A percentile compares a stretch with the other conserved stretches of the same genome.
These are phyloP conservation scores for Strigamia maritima DNA, from an alignment of 2,888 invertebrate species.

Conservation along the genomic window DNA sequence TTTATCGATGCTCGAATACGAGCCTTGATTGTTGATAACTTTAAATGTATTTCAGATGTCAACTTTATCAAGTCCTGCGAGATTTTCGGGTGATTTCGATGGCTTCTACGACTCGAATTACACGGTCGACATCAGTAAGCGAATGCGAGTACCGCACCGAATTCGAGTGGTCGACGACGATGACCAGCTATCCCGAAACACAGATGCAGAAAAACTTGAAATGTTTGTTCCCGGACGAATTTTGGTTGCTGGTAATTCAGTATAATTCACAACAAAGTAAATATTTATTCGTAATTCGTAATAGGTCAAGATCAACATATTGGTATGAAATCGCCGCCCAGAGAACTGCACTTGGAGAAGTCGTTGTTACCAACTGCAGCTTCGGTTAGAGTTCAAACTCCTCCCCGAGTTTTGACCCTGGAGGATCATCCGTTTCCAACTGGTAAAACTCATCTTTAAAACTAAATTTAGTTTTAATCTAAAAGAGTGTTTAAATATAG, in stretches of 20 bases:
- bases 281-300: conserved; percentile 40
- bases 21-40: neutral
- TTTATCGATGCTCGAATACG: neutral
- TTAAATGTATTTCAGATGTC: conserved; percentile 36
- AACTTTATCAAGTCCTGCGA: conserved; percentile 46
- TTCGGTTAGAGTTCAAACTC: conserved; percentile 71
- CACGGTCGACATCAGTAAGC: conserved; percentile 72
- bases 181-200: conserved; percentile 43
- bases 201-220: conserved; percentile 61
- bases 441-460: conserved; percentile 20
- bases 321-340: conserved; percentile 45
- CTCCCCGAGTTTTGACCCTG: conserved; percentile 58
- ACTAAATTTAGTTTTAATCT: neutral
- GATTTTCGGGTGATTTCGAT: conserved; percentile 62
- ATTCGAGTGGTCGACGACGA: conserved; percentile 66
- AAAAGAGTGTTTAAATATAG: neutral
- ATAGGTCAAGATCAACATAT: conserved; percentile 49
- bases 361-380: conserved; percentile 60
- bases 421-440: conserved; percentile 54
- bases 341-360: conserved; percentile 43
- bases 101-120: conserved; percentile 66
- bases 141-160: conserved; percentile 76
- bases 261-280: neutral
- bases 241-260: conserved; percentile 52
- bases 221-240: conserved; percentile 54